Base-by-base conservation (phyloP, 2,888 invertebrate species). In the Caenorhabditis imperialis region DNA sequence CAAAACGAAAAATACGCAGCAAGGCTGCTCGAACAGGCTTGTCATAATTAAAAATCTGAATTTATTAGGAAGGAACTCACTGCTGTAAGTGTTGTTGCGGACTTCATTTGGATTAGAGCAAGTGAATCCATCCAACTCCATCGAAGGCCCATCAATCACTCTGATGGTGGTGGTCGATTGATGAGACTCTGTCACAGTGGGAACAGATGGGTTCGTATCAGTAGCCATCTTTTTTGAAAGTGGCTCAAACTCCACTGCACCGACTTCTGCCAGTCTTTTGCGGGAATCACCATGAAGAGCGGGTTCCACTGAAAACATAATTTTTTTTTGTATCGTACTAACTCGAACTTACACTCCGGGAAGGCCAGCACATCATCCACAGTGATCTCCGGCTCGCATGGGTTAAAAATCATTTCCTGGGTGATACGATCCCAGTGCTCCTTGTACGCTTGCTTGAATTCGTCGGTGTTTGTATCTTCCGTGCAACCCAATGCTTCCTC, bases 291-390 rank as follows among this genome's bases (percentile, higher is more conserved):
- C 67, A 30, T 67, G 67, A 14, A 67, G 48, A 20, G 51, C 48
- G n/a, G 57, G 57, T 51, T 67, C 67, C 27, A 67, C 67, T 67
- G 67, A 57, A 67, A 65, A 33, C 23, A 7, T 20, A 38, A 40
- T 40, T 27, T 23, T 18, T n/a, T 18, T 16, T 16, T 23, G 14
- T n/a, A n/a, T n/a, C n/a, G n/a, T n/a, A n/a, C n/a, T 10, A 10
- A 30, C 10, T 30, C 10, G 6, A 30, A 57, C 67, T 57, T 48
- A 67, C 67, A 44, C 6, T 33, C 27, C 27, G 57, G 51, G 30
- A 22, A 10, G 1, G n/a, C 27, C 18, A 63, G 38, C 14, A 55
- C 47, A 40, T 63, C 63, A 1, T 37, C 50, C 1, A 67, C 27
- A 6, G 35, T n/a, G n/a, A 67, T 50, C 42, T 67, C 67, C 4